Percentiles rank a stretch among this genome's conserved stretches.
Conservation (phyloP, 2,888 invertebrate species). For the Gryllus longicercus region DNA sequence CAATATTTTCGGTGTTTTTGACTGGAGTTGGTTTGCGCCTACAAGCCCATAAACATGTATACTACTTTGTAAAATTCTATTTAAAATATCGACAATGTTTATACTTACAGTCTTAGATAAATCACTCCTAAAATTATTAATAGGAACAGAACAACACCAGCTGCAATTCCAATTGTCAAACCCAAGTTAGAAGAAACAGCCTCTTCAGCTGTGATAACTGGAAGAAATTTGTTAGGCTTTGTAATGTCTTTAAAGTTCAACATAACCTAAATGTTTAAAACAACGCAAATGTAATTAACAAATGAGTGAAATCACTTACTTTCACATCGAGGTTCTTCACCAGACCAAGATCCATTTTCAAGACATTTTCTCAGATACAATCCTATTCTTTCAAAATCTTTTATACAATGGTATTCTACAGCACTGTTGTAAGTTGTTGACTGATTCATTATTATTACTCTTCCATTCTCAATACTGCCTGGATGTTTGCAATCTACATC, state of each 20-base stretch:
- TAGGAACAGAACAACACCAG: conserved; percentile 75
- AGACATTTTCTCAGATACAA: conserved; percentile 78
- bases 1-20: conserved; percentile 83
- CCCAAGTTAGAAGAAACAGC: conserved; percentile 70
- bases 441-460: conserved; percentile 80
- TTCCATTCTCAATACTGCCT: conserved; percentile 74
- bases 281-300: background rate
- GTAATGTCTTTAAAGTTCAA: too few species aligned
- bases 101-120: conserved; percentile 75
- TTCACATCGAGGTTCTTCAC: conserved; percentile 80
- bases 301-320: conserved; percentile 46
- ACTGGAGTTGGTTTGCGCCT: conserved; percentile 81
- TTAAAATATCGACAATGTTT: conserved; percentile 23
- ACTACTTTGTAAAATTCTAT: background rate
- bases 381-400: conserved; percentile 76
- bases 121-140: conserved; percentile 74
- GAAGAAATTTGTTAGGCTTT: conserved; percentile 31
- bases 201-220: conserved; percentile 61
- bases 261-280: background rate
- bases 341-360: conserved; percentile 83
- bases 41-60: background rate
- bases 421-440: conserved; percentile 79
- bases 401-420: conserved; percentile 85
- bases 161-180: conserved; percentile 78
- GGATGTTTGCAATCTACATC: conserved; percentile 84